A percentile compares a stretch with the other conserved stretches of the same genome.
These are phyloP conservation scores for Polydrusus tereticollis DNA, from an alignment of 2,888 invertebrate species.

Conservation along the genomic window DNA sequence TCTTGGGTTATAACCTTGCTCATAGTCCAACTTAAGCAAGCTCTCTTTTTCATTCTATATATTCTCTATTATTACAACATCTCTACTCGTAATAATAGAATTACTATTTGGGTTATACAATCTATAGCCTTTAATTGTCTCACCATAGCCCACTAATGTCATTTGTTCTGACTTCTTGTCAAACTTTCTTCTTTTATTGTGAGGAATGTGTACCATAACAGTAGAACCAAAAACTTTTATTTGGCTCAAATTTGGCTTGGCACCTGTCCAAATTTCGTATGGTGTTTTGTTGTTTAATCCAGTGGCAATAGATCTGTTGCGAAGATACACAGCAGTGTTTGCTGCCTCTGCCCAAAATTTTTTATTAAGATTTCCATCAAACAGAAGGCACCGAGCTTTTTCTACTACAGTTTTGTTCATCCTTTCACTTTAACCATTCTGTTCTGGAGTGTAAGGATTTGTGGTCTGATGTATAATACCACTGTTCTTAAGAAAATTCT, in stretches of 20 bases:
- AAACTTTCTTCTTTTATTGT: not conserved
- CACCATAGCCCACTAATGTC: no score
- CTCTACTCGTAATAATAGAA: conserved; percentile 49
- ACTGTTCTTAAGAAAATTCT: not conserved
- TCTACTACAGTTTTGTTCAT: conserved; percentile 50
- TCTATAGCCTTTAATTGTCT: conserved; percentile 50
- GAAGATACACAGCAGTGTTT: conserved; percentile 52
- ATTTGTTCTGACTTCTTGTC: not conserved
- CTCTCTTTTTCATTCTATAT: not conserved
- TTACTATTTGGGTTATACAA: conserved; percentile 46
- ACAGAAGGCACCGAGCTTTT: conserved; percentile 53
- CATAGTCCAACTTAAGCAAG: not conserved
- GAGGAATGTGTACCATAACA: no score
- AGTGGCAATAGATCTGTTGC: conserved; percentile 46
- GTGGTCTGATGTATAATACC: conserved; percentile 45
- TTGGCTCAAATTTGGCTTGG: no score
- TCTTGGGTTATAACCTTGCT: not conserved
- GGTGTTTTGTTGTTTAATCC: conserved; percentile 24
- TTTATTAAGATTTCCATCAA: no score
- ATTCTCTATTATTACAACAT: conserved; percentile 43
- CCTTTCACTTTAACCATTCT: conserved; percentile 52
- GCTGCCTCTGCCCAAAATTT: conserved; percentile 47
- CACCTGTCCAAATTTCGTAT: conserved; percentile 43
- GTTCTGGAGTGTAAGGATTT: conserved; percentile 40
- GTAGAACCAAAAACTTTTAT: no score